Conservation (phyloP, 1,140 invertebrate species). For the Drosophila kohkoa region DNA sequence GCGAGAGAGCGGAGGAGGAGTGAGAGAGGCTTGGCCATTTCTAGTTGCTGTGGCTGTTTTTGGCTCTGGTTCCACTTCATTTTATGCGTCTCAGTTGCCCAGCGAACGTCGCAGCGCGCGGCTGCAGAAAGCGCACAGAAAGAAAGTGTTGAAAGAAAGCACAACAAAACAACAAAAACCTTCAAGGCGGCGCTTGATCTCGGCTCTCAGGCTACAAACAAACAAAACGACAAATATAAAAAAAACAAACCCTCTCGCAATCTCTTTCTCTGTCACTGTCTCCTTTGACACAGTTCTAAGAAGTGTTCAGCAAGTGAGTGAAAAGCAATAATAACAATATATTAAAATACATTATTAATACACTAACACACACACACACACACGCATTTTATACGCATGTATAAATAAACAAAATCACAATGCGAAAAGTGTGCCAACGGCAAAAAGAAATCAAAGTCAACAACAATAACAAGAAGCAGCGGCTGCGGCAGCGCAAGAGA, state of each 20-base stretch:
- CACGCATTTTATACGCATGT: background rate
- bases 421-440: conserved; percentile 70
- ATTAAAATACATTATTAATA: background rate
- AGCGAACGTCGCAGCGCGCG: conserved; percentile 70
- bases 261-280: background rate
- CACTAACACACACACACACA: background rate
- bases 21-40: conserved; percentile 39
- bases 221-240: background rate
- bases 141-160: conserved; percentile 59
- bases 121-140: conserved; percentile 49
- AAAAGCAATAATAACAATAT: background rate
- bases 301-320: conserved; percentile 29
- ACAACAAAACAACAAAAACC: conserved; percentile 17
- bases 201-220: background rate
- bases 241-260: background rate
- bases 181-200: background rate
- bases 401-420: conserved; percentile 25
- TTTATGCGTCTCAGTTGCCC: conserved; percentile 52
- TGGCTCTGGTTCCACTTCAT: conserved; percentile 36
- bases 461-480: conserved; percentile 21
- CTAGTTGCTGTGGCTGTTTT: conserved; percentile 33
- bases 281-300: conserved; percentile 16
- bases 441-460: conserved; percentile 73
- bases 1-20: background rate
- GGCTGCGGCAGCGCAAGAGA: background rate